These are phyloP conservation scores for Eupithecia exiguata DNA, from an alignment of 2,888 invertebrate species.

Conservation along the genomic window DNA sequence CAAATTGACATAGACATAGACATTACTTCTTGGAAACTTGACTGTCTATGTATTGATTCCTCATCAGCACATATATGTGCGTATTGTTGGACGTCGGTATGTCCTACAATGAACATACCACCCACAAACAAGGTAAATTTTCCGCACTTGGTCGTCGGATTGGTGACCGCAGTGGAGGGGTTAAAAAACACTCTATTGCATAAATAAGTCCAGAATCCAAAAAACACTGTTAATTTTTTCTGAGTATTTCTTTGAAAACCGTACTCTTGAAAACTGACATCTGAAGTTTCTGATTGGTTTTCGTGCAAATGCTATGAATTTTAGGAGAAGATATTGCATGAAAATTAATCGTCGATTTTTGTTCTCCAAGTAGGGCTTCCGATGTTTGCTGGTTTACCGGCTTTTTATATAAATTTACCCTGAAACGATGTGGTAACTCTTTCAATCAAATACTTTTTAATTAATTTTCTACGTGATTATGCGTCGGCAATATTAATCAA, in stretches of 20 bases:
- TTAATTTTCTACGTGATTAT: slow-evolving; percentile 79
- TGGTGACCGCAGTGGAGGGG: too few species aligned
- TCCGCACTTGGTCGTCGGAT: too few species aligned
- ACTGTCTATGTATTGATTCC: neutral
- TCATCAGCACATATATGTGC: neutral
- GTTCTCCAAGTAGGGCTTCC: neutral
- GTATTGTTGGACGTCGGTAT: too few species aligned
- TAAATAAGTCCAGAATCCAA: neutral
- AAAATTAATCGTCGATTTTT: too few species aligned
- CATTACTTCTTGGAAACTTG: too few species aligned
- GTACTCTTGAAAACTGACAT: too few species aligned
- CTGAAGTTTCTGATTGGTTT: too few species aligned
- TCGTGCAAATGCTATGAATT: too few species aligned
- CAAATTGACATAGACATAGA: too few species aligned
- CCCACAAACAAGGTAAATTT: too few species aligned
- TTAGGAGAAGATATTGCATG: too few species aligned
- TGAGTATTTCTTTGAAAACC: neutral
- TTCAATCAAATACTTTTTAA: slow-evolving; percentile 76
- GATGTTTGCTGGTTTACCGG: slow-evolving; percentile 5
- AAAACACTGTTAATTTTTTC: neutral
- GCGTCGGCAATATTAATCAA: slow-evolving; percentile 55
- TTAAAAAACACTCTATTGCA: neutral
- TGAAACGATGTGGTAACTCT: slow-evolving; percentile 72
- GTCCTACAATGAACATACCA: too few species aligned
- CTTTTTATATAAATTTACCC: slow-evolving; percentile 15